Percentiles rank a stretch among this genome's conserved stretches.
phyloP scores from a whole-genome alignment of 2,113 vertebrate genomes.

The Dinomys branickii region DNA sequence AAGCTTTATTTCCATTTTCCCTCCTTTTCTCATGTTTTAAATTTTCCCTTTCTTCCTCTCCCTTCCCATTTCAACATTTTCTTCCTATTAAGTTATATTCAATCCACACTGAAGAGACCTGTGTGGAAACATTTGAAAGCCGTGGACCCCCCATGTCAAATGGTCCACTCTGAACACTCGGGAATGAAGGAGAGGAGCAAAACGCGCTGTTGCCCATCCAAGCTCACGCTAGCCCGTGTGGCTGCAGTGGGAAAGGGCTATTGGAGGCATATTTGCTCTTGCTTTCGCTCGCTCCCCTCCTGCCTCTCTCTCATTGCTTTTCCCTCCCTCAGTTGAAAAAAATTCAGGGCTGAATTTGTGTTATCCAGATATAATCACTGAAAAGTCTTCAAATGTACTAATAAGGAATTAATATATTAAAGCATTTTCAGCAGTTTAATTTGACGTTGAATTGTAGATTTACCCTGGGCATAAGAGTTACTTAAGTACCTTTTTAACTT shows the following conservation, averaged over 20 bases:
- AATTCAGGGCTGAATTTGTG: neutral
- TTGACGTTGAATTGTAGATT: neutral
- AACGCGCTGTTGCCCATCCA: neutral
- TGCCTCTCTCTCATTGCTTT: neutral
- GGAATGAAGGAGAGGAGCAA: neutral
- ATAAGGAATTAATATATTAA: neutral
- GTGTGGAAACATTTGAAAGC: neutral
- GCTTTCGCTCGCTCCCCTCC: too few species aligned
- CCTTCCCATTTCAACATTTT: too few species aligned
- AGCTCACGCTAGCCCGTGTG: neutral
- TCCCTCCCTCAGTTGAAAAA: neutral
- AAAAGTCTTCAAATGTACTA: neutral
- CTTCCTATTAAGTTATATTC: neutral
- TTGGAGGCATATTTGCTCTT: neutral
- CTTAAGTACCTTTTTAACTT: neutral
- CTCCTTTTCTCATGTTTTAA: too few species aligned
- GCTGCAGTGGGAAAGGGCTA: neutral
- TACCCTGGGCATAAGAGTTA: neutral
- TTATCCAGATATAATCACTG: neutral
- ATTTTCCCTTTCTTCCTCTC: too few species aligned
- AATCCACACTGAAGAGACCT: neutral
- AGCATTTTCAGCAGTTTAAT: neutral
- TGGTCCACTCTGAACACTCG: neutral
- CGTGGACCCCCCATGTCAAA: neutral
- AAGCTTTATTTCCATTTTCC: too few species aligned